Conservation (phyloP, 2,888 invertebrate genomes). For the Arenicola marina region DNA sequence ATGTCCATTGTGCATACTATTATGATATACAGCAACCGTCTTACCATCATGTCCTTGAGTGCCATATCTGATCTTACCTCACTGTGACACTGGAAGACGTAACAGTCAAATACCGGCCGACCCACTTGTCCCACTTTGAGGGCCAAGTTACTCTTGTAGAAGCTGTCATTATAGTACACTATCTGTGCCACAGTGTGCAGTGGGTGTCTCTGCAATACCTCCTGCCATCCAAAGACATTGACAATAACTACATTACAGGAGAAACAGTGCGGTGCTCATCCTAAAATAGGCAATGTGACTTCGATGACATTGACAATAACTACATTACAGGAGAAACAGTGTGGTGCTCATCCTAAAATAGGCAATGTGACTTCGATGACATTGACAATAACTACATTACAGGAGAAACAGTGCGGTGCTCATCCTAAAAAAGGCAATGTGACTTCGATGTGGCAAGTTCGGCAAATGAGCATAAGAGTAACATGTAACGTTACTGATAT, state of each 20-base stretch:
- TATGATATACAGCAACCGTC: too few species aligned
- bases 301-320: not conserved
- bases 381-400: not conserved
- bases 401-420: too few species aligned
- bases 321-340: not conserved
- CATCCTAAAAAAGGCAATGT: too few species aligned
- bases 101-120: conserved; percentile 47
- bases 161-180: conserved; percentile 54
- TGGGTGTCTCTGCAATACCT: conserved; percentile 55
- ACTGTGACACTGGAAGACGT: conserved; percentile 53
- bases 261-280: too few species aligned
- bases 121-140: conserved; percentile 54
- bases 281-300: too few species aligned
- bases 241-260: not conserved
- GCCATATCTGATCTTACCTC: conserved; percentile 45
- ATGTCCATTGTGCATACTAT: too few species aligned
- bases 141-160: conserved; percentile 50
- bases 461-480: too few species aligned
- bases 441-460: too few species aligned
- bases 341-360: too few species aligned
- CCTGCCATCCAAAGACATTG: not conserved
- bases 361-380: too few species aligned
- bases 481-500: too few species aligned
- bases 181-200: conserved; percentile 56
- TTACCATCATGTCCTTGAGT: too few species aligned